Percentiles rank a stretch among this genome's conserved stretches.
These are phyloP conservation scores for Enteromius afrohamiltoni DNA, from an alignment of 2,797 vertebrate genomes.

Conservation along the genomic window DNA sequence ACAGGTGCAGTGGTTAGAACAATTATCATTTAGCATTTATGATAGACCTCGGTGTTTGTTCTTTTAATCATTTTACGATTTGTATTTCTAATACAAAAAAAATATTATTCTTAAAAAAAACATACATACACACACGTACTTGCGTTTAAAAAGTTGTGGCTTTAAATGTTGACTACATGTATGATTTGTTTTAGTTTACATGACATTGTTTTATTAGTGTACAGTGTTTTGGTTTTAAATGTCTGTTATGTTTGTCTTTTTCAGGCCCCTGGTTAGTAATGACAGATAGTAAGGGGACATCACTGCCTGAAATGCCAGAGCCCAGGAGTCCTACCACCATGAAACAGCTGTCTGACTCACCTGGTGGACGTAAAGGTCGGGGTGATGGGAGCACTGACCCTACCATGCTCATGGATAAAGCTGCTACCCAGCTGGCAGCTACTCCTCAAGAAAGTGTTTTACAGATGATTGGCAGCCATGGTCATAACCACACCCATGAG, in stretches of 20 bases:
- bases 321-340: constrained; percentile 86
- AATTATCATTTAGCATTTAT: background rate
- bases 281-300: constrained; percentile 86
- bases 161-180: too few species aligned
- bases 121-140: background rate
- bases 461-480: constrained; percentile 87
- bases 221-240: background rate
- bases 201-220: background rate
- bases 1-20: constrained; percentile 46
- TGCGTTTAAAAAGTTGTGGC: too few species aligned
- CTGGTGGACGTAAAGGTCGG: constrained; percentile 82
- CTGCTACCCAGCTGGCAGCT: constrained; percentile 84
- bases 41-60: background rate
- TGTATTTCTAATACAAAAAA: background rate
- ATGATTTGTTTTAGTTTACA: background rate
- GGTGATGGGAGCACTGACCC: constrained; percentile 86
- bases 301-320: constrained; percentile 86
- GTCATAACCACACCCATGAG: constrained; percentile 83
- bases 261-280: constrained; percentile 79
- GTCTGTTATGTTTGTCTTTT: constrained; percentile 69
- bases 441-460: constrained; percentile 89
- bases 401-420: constrained; percentile 88
- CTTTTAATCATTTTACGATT: background rate
- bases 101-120: background rate
- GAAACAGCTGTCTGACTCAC: constrained; percentile 92